Conservation (phyloP, 2,113 vertebrate genomes). For the Neolamprologus devosi region DNA sequence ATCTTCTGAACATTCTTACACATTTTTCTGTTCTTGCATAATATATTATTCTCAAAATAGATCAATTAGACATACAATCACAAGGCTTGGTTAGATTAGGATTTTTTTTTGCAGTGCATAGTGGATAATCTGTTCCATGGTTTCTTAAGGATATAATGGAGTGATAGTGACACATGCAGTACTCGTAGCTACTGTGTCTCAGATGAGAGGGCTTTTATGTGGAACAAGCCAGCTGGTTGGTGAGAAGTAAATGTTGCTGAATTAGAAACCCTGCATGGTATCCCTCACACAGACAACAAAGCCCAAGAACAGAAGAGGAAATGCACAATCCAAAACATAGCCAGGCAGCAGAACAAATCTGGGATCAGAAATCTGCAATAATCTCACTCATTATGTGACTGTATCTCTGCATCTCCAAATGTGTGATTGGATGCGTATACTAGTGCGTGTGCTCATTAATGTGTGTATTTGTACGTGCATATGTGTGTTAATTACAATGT, state of each 20-base stretch:
- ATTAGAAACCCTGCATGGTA: neutral
- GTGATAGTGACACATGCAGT: neutral
- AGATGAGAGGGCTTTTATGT: conserved; percentile 14
- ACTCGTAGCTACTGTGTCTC: neutral
- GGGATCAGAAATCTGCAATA: conserved; percentile 27
- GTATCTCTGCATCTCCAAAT: conserved; percentile 2
- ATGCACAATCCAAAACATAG: neutral
- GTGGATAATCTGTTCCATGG: neutral
- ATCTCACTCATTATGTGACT: conserved; percentile 28
- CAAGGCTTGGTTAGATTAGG: neutral
- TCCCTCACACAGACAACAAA: neutral
- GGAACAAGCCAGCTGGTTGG: conserved; percentile 18
- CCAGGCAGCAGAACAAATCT: conserved; percentile 26
- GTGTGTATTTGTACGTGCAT: conserved; percentile 1
- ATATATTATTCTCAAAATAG: neutral
- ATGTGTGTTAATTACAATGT: conserved; percentile 52
- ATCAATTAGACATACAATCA: neutral
- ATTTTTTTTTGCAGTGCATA: neutral
- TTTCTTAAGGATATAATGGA: neutral
- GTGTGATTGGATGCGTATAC: neutral
- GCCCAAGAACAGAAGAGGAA: neutral
- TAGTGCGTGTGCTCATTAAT: neutral
- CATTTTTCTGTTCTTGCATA: neutral
- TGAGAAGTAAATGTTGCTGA: conserved; percentile 12
- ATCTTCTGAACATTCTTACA: neutral